Evolutionary conservation across 2,113 vertebrate species (phyloP), one percentile per base, ranked within the genome.

Genomic region (Brachypteracias leptosomus): DNA sequence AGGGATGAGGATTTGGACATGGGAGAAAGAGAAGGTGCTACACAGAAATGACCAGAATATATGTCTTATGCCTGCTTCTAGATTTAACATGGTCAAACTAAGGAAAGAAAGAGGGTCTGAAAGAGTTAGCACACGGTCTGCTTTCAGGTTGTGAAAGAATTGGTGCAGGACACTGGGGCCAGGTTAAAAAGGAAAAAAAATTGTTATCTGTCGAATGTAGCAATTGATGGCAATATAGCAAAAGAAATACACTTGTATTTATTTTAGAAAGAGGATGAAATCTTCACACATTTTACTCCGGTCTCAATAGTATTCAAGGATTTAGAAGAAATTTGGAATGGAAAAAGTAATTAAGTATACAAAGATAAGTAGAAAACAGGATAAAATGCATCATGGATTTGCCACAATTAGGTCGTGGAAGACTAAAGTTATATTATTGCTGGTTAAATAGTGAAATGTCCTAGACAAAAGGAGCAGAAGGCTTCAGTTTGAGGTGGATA

Each of bases 331-430:
- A 81, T 84, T 92, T 81, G 57, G 65, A 87, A 75, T 40, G 44
- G 65, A 85, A 75, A 51, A 86, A 84, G 42, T 88, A 90, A 80
- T 92, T 90, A 94, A 61, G 52, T 86, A 65, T 38, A 57, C 24
- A 77, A 86, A 90, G 44, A 51, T 88, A 89, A 94, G 81, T 94
- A 84, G 77, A 83, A 95, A 96, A 95, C 31, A 38, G 87, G 81
- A 85, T 97, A 89, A 95, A 93, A 76, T 85, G 31, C 62, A 76
- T 85, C 25, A 16, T 78, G 42, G 42, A 78, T 96, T 95, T 96
- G 70, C 61, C 10, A 68, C 65, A 94, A 81, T 93, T 95, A 57
- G 91, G 94, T 95, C 54, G 54, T 58, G 65, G 58, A 87, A 93
- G 91, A 85, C 89, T 78, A 33, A 94, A 94, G 40, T 70, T 1